A percentile compares a stretch with the other conserved stretches of the same genome.
These are phyloP conservation scores for Engraulis encrasicolus DNA, from an alignment of 2,113 vertebrate genomes.

Conservation along the genomic window DNA sequence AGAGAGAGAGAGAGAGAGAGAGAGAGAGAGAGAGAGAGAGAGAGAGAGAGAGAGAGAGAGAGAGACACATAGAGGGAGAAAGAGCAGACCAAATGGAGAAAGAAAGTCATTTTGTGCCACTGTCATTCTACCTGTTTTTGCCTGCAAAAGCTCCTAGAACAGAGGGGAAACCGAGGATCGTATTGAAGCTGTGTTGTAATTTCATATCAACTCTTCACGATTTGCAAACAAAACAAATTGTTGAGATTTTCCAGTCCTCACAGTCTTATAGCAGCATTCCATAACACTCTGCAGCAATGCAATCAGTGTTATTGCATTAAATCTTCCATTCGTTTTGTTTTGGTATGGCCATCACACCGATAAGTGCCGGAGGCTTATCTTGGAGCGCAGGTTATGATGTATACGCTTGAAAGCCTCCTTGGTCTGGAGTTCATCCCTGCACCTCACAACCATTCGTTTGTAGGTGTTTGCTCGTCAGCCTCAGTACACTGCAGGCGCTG, in stretches of 20 bases:
- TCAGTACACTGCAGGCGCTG: conserved; percentile 42
- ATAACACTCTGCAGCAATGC: no score
- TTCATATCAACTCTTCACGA: not conserved
- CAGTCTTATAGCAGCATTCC: no score
- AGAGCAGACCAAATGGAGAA: no score
- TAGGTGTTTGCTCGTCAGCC: not conserved
- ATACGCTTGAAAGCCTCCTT: not conserved
- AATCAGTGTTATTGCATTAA: no score
- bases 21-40: no score
- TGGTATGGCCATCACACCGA: not conserved
- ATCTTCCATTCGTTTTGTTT: no score
- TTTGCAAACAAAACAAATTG: not conserved
- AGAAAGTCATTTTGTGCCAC: no score
- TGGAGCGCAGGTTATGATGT: not conserved
- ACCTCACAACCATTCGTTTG: not conserved
- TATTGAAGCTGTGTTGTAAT: not conserved
- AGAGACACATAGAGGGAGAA: no score
- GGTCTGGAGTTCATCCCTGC: not conserved
- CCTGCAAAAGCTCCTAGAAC: not conserved
- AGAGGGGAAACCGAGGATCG: not conserved
- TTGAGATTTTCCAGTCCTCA: not conserved
- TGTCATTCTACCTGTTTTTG: not conserved
- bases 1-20: no score
- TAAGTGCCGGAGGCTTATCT: not conserved
- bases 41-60: no score